Evolutionary conservation across 2,113 vertebrate genomes (phyloP).

Genomic region (Panthera tigris): DNA sequence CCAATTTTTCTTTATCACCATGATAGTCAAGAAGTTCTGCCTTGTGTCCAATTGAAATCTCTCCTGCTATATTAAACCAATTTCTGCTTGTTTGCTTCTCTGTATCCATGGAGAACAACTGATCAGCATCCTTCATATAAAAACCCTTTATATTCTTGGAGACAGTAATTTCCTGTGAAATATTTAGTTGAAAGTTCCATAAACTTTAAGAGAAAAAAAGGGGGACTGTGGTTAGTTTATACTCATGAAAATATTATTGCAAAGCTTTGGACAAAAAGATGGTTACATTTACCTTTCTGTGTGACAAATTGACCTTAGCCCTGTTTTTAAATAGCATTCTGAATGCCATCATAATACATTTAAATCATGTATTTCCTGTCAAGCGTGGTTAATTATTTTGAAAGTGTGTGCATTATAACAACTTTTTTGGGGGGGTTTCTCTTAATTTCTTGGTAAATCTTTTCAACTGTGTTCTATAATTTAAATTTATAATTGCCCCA

Average conservation of each 20-base stretch:
- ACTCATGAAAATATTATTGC: neutral
- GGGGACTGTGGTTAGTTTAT: neutral
- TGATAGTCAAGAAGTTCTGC: slow-evolving; percentile 52
- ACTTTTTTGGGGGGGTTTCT: neutral
- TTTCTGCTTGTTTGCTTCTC: slow-evolving; percentile 55
- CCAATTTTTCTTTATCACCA: slow-evolving; percentile 59
- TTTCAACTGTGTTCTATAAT: neutral
- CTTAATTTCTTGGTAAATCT: slow-evolving; percentile 38
- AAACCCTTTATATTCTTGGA: slow-evolving; percentile 74
- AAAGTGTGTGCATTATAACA: neutral
- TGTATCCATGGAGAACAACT: slow-evolving; percentile 59
- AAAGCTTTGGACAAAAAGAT: slow-evolving; percentile 10
- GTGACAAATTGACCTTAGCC: slow-evolving; percentile 14
- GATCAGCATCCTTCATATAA: slow-evolving; percentile 64
- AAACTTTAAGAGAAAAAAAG: slow-evolving; percentile 54
- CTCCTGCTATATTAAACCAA: slow-evolving; percentile 71
- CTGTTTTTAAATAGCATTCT: neutral
- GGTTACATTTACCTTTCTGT: neutral
- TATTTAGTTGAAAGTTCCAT: slow-evolving; percentile 67
- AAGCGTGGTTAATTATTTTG: neutral
- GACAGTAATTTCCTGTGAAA: slow-evolving; percentile 80
- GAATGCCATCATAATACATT: neutral
- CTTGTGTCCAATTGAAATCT: slow-evolving; percentile 62
- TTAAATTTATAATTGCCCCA: slow-evolving; percentile 10
- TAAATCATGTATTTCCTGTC: slow-evolving; percentile 30